Evolutionary conservation across 2,797 vertebrate genomes (phyloP).

Genomic region (Scleropages formosus): DNA sequence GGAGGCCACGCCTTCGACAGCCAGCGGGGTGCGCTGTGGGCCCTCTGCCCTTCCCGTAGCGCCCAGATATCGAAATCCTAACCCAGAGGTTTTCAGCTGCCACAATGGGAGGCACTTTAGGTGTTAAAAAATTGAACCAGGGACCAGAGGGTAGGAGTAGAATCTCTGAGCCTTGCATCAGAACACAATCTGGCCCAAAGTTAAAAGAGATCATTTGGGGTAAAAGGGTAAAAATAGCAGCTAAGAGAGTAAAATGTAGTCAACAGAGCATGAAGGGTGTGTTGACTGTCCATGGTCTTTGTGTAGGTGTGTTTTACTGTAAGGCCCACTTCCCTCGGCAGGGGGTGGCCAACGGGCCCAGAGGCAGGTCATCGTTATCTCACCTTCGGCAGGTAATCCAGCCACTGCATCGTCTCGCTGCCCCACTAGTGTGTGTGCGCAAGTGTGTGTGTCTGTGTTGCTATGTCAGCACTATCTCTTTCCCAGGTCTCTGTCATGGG

Average conservation of each 20-base stretch:
- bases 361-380: constrained; percentile 61
- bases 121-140: background rate
- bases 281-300: constrained; percentile 7
- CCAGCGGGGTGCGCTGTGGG: constrained; percentile 72
- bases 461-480: background rate
- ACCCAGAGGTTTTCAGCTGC: background rate
- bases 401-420: background rate
- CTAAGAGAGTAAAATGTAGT: background rate
- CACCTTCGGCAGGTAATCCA: constrained; percentile 49
- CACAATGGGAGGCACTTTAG: background rate
- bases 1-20: constrained; percentile 83
- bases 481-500: background rate
- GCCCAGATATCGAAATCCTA: background rate
- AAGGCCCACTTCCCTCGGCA: constrained; percentile 85
- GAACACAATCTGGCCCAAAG: too few species aligned
- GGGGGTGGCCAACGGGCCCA: constrained; percentile 68
- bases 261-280: background rate
- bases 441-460: background rate
- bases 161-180: too few species aligned
- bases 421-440: too few species aligned
- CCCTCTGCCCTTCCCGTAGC: background rate
- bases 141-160: too few species aligned
- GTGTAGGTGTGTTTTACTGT: constrained; percentile 90
- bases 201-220: too few species aligned
- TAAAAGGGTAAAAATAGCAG: too few species aligned